Evolutionary conservation across 2,797 vertebrate genomes (phyloP), one percentile per base, ranked within the genome.

Genomic region (Crenichthys baileyi): DNA sequence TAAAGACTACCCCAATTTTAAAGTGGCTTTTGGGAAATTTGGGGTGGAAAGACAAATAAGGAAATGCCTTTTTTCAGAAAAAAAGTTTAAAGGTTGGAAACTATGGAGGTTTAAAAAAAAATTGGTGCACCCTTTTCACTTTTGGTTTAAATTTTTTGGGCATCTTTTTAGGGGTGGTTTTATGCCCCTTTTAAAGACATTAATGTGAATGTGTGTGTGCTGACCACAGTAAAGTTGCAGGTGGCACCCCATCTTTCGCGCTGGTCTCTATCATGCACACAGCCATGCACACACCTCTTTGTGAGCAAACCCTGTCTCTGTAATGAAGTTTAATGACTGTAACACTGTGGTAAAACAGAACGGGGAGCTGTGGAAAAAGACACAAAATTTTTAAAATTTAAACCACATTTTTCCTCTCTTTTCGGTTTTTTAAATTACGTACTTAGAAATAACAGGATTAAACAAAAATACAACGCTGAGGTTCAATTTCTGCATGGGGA

Each of bases 291-390:
- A 78, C 78, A 82, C 63, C 76, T 86, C 85, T 89, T 85, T 85
- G 88, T 89, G 92, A 89, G 90, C 93, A 90, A 83, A 77, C 70
- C 92, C 91, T 92, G 92, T 93, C 87, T 84, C 87, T 86, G 41
- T 94, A 94, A 93, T 93, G 94, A 94, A 94, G 92, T 94, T 94
- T 94, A 94, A 94, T 94, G 93, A 90, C 82, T 78, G 76, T 85
- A 87, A 91, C 82, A 86, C 82, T 73, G 76, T 83, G 90, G 90
- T 91, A 92, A 85, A 80, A 79, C 77, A 72, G 78, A 65, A 76
- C 55, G 44, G 73, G 26, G 29, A 48, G 39, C 53, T n/a, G 61
- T 56, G 48, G 58, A 51, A 39, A 71, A 82, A 85, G 68, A 72
- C 73, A 73, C 75, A 83, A 78, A n/a, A n/a, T n/a, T n/a, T n/a